Base-by-base conservation (phyloP, 2,888 invertebrate species). In the Aspidapion aeneum region DNA sequence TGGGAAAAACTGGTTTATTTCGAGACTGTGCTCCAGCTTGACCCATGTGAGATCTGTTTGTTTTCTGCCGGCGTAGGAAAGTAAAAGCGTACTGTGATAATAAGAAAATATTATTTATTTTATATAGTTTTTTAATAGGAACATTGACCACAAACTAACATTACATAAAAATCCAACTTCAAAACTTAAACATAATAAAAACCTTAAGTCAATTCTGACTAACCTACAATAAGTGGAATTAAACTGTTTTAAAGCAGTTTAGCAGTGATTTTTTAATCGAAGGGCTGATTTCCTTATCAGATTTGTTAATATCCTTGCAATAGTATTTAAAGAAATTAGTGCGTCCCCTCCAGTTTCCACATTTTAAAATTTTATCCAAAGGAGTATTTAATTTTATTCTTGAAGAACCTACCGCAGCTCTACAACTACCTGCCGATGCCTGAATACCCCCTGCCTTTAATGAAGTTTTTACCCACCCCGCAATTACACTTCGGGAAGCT, bases 401-500 rank as follows among this genome's bases (percentile, higher is more conserved):
- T 17, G 60, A 57, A 16, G 66, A 64, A 12, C 60, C 62, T 16
- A 64, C 64, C 1, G 62, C 63, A 16, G 64, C 61, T 21, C 66
- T 54, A 12, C 62, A 64, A 54, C 58, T 63, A 1, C 61, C 66
- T 12, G 64, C 62, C 9, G 62, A 49, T 17, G n/a, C 64, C 17
- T 60, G n/a, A 48, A 66, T 64, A 1, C 55, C 55, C 1, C 55
- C 60, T 21, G 58, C 18, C 16, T 18, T 19, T 57, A 66, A 62
- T 16, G 55, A 60, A 3, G 64, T 58, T 55, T 58, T 63, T 1
- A 65, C n/a, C 63, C 64, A 66, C 50, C 64, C 60, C 1, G 66
- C 62, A 18, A 66, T 66, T 1, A 61, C 57, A 12, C 64, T 18
- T 20, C 63, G 57, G 12, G 63, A 65, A 16, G 64, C 62, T n/a